phyloP scores from a whole-genome alignment of 2,888 invertebrate genomes.

The Agonopterix heracliana region DNA sequence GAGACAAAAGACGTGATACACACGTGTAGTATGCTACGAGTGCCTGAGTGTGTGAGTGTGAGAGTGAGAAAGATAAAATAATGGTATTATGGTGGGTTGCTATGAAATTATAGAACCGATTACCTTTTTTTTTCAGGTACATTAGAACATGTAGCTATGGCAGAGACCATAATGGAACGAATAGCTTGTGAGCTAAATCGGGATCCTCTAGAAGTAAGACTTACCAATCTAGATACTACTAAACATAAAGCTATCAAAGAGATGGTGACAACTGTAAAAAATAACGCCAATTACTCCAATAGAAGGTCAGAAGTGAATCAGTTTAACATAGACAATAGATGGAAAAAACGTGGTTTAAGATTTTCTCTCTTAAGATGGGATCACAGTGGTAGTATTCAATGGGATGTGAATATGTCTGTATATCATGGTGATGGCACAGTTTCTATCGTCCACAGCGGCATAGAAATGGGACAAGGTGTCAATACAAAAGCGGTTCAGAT shows the following conservation, averaged over 20 bases:
- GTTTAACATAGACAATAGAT: constrained; percentile 79
- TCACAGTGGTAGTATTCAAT: constrained; percentile 60
- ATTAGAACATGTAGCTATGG: constrained; percentile 24
- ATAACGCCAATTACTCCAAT: constrained; percentile 50
- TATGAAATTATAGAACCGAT: no score
- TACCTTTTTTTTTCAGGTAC: constrained; percentile 14
- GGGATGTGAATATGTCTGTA: constrained; percentile 73
- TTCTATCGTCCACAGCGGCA: constrained; percentile 78
- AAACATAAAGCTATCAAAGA: constrained; percentile 46
- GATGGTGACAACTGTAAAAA: constrained; percentile 60
- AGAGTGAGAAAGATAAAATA: no score
- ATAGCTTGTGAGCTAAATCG: constrained; percentile 64
- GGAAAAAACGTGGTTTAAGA: constrained; percentile 79
- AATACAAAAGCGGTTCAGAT: constrained; percentile 86
- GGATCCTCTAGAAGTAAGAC: constrained; percentile 69
- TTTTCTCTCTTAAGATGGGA: constrained; percentile 64
- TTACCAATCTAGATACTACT: constrained; percentile 34
- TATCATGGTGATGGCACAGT: constrained; percentile 81
- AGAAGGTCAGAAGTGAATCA: constrained; percentile 51
- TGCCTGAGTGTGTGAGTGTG: no score
- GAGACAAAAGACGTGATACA: no score
- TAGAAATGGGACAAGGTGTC: constrained; percentile 85
- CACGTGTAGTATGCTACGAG: no score
- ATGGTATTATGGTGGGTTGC: no score
- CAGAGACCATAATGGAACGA: constrained; percentile 77